phyloP scores from a whole-genome alignment of 2,113 vertebrate genomes.

The Bufo bufo region DNA sequence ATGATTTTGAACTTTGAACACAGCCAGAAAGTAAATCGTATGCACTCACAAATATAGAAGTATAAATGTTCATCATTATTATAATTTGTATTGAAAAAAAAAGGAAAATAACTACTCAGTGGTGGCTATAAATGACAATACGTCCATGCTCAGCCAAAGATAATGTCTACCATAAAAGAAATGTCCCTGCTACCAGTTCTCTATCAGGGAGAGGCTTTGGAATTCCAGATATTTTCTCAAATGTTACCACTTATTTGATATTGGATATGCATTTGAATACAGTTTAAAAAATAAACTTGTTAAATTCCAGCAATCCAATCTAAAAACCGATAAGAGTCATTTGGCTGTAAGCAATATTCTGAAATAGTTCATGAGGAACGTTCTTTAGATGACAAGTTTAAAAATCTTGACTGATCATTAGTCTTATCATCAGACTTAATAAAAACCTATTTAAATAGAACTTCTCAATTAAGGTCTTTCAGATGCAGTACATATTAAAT shows the following conservation, averaged over 20 bases:
- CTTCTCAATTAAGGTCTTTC: not conserved
- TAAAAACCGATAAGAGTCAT: constrained; percentile 31
- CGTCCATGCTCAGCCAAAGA: not conserved
- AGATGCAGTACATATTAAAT: not conserved
- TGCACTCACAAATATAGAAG: not conserved
- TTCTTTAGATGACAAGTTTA: not conserved
- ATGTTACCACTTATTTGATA: constrained; percentile 36
- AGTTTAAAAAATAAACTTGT: constrained; percentile 39
- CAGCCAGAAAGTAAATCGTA: not conserved
- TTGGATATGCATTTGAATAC: constrained; percentile 38
- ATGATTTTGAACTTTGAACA: not conserved
- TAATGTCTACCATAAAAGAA: not conserved
- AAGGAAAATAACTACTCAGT: not conserved
- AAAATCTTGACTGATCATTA: constrained; percentile 9
- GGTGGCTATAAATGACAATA: not conserved
- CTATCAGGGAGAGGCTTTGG: constrained; percentile 17
- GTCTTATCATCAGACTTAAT: constrained; percentile 10
- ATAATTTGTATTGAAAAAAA: not conserved
- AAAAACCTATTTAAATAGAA: not conserved
- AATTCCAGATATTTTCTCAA: constrained; percentile 35
- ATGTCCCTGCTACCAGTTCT: not conserved
- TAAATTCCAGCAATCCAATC: constrained; percentile 32
- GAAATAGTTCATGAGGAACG: constrained; percentile 11
- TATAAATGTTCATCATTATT: not conserved
- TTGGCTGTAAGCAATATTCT: constrained; percentile 22